Conservation (phyloP, 2,797 vertebrate genomes). For the Gambusia yucatana region DNA sequence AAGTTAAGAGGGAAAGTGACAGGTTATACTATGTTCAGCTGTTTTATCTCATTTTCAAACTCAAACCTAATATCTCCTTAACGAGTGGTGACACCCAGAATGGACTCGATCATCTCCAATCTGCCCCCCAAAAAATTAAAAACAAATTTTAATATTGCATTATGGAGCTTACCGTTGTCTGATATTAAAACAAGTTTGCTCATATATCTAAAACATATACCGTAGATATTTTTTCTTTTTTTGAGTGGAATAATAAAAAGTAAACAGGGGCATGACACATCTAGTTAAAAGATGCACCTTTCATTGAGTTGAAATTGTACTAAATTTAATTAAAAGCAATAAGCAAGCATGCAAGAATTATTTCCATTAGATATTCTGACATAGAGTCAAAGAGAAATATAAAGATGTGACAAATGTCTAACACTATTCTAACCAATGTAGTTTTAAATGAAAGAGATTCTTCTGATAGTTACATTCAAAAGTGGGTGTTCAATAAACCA, state of each 20-base stretch:
- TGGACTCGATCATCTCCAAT: no score
- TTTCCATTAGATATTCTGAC: slow-evolving; percentile 57
- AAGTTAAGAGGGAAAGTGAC: no score
- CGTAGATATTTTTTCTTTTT: no score
- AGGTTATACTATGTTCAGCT: no score
- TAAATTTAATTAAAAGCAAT: slow-evolving; percentile 50
- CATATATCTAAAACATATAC: neutral
- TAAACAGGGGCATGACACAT: neutral
- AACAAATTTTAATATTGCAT: neutral
- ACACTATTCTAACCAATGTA: slow-evolving; percentile 64
- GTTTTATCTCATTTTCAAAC: no score
- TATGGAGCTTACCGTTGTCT: neutral
- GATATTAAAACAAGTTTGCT: neutral
- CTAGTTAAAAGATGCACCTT: slow-evolving; percentile 46
- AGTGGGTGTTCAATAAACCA: neutral
- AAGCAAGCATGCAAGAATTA: slow-evolving; percentile 36
- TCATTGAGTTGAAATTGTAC: slow-evolving; percentile 16
- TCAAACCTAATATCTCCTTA: no score
- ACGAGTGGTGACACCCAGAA: no score
- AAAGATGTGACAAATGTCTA: slow-evolving; percentile 60
- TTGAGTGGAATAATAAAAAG: neutral
- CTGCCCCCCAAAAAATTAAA: neutral
- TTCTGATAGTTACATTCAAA: slow-evolving; percentile 47
- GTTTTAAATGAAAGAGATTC: slow-evolving; percentile 61
- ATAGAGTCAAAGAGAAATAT: slow-evolving; percentile 75